Base-by-base conservation (phyloP, 2,888 invertebrate genomes). In the Chloroclysta siterata region DNA sequence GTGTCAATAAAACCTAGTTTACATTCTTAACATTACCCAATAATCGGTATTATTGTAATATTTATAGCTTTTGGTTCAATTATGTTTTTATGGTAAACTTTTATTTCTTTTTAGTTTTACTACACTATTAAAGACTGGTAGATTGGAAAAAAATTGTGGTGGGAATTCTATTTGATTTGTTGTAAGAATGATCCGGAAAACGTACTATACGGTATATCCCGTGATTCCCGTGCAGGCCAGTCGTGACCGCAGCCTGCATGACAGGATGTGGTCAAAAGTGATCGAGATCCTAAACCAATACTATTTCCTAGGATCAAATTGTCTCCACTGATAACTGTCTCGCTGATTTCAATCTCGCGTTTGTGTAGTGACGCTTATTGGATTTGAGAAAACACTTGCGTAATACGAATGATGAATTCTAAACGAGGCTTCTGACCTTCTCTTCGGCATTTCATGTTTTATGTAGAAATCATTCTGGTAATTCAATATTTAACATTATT, bases 181-280 rank as follows among this genome's bases (percentile, higher is more conserved):
- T 63, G 57, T 69, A 61, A 56, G 60, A 64, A 55, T 48, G 55
- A 66, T 65, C 68, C 63, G 57, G 65, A 66, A 70, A 22, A 67
- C 71, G 68, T 70, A n/a, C n/a, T n/a, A n/a, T n/a, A n/a, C n/a
- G n/a, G n/a, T n/a, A 70, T 44, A 63, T 63, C 66, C 68, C 66
- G 59, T 68, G 69, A 66, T 67, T 70, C 72, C 70, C 50, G 65
- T 69, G 64, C 62, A 65, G 68, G 67, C 66, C 58, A 65, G 70
- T 71, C 56, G 67, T 64, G 70, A 79, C 79, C 78, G 69, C 81
- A 78, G 63, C 51, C 70, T 72, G 68, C 63, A 73, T 70, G 72
- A 70, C 79, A 75, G 81, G 83, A 82, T 83, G 82, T 73, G 83
- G 83, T 81, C 71, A 68, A 66, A 70, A 73, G 66, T 74, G 75